Evolutionary conservation across 2,797 vertebrate genomes (phyloP).

Genomic region (Telmatherina bonti): DNA sequence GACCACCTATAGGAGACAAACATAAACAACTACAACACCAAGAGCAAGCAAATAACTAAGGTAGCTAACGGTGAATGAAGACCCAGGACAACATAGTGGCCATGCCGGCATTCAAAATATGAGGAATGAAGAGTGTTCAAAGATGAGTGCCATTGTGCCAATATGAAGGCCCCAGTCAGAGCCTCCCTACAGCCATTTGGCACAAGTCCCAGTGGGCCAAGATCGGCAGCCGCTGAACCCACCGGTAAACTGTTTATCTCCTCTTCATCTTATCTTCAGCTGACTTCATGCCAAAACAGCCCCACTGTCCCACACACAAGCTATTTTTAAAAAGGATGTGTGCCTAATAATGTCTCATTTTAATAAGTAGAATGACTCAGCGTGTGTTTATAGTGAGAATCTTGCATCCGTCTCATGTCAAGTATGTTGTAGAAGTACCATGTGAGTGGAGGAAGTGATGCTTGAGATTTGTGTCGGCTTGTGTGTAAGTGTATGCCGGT

Average conservation of each 20-base stretch:
- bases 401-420: conserved; percentile 42
- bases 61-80: no score
- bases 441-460: conserved; percentile 64
- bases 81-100: no score
- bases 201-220: no score
- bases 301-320: conserved; percentile 4
- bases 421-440: conserved; percentile 56
- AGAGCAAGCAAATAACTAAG: no score
- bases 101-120: no score
- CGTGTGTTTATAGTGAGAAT: conserved; percentile 21
- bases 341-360: conserved; percentile 28
- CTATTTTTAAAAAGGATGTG: conserved; percentile 25
- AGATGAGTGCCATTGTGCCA: no score
- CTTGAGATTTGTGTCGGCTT: conserved; percentile 64
- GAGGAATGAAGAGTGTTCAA: no score
- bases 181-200: no score
- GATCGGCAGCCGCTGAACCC: no score
- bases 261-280: background rate
- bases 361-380: conserved; percentile 40
- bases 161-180: no score
- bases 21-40: no score
- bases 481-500: conserved; percentile 61
- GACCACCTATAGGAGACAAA: no score
- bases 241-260: background rate
- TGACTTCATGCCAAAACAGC: conserved; percentile 13